phyloP scores from a whole-genome alignment of 2,888 invertebrate genomes.

The Sinotaia quadrata region DNA sequence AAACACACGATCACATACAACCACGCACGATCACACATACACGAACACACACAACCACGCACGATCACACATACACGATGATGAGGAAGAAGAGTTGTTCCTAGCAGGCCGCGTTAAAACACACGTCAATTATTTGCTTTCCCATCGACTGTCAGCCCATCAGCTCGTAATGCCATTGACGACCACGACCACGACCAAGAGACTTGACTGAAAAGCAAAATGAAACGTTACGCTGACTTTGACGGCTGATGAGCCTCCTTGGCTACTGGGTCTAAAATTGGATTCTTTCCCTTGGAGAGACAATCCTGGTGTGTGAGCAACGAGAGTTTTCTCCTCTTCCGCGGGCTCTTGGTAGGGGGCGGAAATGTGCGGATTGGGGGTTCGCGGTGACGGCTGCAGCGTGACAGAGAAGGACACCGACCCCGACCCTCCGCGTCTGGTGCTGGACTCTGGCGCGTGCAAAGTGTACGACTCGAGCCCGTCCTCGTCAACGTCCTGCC shows the following conservation, averaged over 20 bases:
- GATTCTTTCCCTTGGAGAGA: constrained; percentile 13
- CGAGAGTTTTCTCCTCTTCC: not conserved
- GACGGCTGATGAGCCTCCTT: not conserved
- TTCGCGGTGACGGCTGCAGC: not conserved
- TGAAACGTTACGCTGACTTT: constrained; percentile 4
- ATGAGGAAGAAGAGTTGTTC: not conserved
- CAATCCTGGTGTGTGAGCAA: constrained; percentile 4
- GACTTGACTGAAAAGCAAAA: not conserved
- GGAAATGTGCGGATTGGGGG: constrained; percentile 9
- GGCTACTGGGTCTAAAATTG: no score
- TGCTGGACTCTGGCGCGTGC: not conserved
- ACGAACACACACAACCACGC: not conserved
- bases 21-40: not conserved
- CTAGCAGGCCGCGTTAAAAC: not conserved
- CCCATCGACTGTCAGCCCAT: not conserved
- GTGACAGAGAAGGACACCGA: constrained; percentile 3
- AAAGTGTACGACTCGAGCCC: not conserved
- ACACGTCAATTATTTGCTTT: not conserved
- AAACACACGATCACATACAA: not conserved
- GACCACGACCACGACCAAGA: not conserved
- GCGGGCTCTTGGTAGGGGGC: constrained; percentile 18
- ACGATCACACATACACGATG: not conserved
- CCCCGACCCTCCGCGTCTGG: not conserved
- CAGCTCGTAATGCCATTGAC: constrained; percentile 13
- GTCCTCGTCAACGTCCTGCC: not conserved